These are phyloP conservation scores for Drosophila albomicans DNA, from an alignment of 1,140 invertebrate species.

Conservation along the genomic window DNA sequence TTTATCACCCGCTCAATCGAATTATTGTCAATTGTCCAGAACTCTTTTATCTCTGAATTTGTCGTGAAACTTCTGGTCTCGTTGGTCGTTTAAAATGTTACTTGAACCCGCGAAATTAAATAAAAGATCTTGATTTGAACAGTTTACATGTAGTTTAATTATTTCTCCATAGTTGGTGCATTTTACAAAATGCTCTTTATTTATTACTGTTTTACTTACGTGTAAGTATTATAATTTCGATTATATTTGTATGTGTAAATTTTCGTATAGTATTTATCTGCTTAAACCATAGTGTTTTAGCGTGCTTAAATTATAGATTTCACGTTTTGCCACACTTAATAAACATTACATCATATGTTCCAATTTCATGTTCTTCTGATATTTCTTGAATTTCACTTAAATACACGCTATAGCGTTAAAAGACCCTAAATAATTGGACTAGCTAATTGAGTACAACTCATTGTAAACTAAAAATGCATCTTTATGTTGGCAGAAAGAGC, in stretches of 20 bases:
- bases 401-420: conserved; percentile 10
- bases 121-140: conserved; percentile 28
- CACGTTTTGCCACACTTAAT: conserved; percentile 14
- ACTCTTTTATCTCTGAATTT: conserved; percentile 31
- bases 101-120: conserved; percentile 7
- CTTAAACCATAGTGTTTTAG: not conserved
- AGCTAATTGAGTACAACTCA: conserved; percentile 24
- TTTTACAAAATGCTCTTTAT: conserved; percentile 40
- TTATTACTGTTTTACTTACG: conserved; percentile 39
- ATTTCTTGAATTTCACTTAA: conserved; percentile 7
- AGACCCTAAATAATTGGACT: conserved; percentile 35
- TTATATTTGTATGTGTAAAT: conserved; percentile 3
- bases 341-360: not conserved
- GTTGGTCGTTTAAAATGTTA: conserved; percentile 1
- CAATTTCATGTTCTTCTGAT: not conserved
- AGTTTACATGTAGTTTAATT: conserved; percentile 48
- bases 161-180: conserved; percentile 36
- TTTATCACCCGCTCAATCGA: conserved; percentile 6
- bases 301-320: conserved; percentile 23
- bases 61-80: conserved; percentile 65
- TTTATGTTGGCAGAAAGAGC: conserved; percentile 1
- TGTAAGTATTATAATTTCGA: conserved; percentile 27
- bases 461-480: conserved; percentile 1
- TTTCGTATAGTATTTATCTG: conserved; percentile 12
- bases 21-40: conserved; percentile 9